Percentiles rank a stretch among this genome's conserved stretches.
Conservation (phyloP, 2,113 vertebrate genomes). For the Oryzias javanicus region DNA sequence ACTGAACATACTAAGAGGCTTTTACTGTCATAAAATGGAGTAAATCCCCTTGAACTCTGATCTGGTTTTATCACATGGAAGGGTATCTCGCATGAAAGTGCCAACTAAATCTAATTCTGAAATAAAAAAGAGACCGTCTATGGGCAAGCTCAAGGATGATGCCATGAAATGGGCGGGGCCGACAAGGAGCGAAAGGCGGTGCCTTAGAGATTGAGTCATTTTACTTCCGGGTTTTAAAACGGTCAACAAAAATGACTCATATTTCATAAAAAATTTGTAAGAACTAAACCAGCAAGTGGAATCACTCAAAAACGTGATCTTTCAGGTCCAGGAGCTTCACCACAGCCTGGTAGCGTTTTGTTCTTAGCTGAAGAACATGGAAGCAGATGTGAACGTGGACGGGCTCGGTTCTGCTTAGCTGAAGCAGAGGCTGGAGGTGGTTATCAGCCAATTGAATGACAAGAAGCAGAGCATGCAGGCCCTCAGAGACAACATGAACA, state of each 20-base stretch:
- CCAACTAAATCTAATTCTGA: too few species aligned
- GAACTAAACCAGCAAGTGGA: conserved; percentile 74
- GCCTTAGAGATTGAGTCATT: too few species aligned
- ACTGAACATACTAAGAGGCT: conserved; percentile 98
- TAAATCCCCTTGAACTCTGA: conserved; percentile 63
- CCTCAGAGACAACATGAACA: conserved; percentile 57
- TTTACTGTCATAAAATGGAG: conserved; percentile 99
- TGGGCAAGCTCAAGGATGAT: too few species aligned
- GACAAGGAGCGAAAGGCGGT: too few species aligned
- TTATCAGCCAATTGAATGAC: conserved; percentile 60
- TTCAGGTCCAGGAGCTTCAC: conserved; percentile 74
- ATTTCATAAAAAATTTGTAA: too few species aligned
- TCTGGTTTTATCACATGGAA: not conserved
- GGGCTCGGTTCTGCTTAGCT: conserved; percentile 46
- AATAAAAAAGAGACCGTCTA: too few species aligned
- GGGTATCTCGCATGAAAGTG: too few species aligned
- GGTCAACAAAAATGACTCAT: too few species aligned
- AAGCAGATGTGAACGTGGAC: conserved; percentile 48
- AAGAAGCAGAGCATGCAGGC: conserved; percentile 56
- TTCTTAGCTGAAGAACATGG: conserved; percentile 69
- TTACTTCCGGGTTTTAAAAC: too few species aligned
- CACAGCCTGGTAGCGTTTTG: conserved; percentile 68
- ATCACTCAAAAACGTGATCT: conserved; percentile 68
- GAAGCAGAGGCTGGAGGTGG: conserved; percentile 60
- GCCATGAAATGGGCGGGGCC: too few species aligned